Conservation (phyloP, 2,888 invertebrate species). For the Hofmannophila pseudospretella region DNA sequence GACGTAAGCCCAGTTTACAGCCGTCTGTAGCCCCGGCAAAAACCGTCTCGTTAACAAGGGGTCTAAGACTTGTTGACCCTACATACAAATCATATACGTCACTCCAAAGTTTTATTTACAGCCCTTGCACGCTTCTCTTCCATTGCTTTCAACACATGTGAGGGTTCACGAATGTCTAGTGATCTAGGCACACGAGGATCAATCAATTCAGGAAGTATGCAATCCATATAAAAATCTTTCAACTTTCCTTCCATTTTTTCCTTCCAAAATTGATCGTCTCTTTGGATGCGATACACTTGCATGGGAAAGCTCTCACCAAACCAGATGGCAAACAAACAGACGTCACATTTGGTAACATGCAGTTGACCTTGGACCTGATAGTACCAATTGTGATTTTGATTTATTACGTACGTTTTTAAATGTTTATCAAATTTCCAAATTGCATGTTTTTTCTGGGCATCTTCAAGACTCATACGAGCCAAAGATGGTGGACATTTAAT, state of each 20-base stretch:
- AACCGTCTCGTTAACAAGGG: too few relatives aligned
- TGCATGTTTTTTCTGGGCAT: slow-evolving; percentile 2
- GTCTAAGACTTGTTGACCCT: too few relatives aligned
- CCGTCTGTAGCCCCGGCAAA: too few relatives aligned
- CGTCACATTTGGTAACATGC: slow-evolving; percentile 8
- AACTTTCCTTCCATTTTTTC: slow-evolving; percentile 12
- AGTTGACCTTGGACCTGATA: slow-evolving; percentile 15
- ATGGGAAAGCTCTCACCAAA: slow-evolving; percentile 6
- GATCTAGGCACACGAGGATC: too few relatives aligned
- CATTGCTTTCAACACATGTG: too few relatives aligned
- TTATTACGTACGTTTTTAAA: slow-evolving; percentile 5
- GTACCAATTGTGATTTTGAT: slow-evolving; percentile 13
- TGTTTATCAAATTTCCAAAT: slow-evolving; percentile 5
- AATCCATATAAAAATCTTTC: slow-evolving; percentile 12
- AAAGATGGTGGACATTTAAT: slow-evolving; percentile 14
- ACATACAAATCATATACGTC: too few relatives aligned
- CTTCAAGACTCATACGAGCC: slow-evolving; percentile 6
- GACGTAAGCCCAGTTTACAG: too few relatives aligned
- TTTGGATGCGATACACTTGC: slow-evolving; percentile 6
- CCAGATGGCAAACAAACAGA: slow-evolving; percentile 13
- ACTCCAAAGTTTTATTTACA: too few relatives aligned
- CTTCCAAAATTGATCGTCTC: slow-evolving; percentile 13
- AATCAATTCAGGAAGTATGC: slow-evolving; percentile 14
- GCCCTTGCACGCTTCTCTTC: too few relatives aligned
- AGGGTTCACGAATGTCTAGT: too few relatives aligned